phyloP scores from a whole-genome alignment of 2,888 invertebrate genomes.

The Drosophila fungiperda region DNA sequence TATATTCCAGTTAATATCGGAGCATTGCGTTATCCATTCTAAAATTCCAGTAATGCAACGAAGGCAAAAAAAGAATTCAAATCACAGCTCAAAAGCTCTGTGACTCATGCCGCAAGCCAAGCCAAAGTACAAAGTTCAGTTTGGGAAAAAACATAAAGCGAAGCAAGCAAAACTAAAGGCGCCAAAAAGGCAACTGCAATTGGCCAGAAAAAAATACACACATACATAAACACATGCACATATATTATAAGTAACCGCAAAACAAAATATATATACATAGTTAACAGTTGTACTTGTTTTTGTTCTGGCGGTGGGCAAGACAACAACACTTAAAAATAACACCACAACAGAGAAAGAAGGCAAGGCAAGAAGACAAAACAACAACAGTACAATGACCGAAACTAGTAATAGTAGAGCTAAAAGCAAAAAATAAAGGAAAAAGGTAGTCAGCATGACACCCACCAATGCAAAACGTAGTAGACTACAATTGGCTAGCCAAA shows the following conservation, averaged over 20 bases:
- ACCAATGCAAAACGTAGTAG: slow-evolving; percentile 54
- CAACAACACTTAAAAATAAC: slow-evolving; percentile 28
- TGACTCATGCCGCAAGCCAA: slow-evolving; percentile 53
- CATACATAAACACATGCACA: neutral
- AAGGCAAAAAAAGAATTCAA: slow-evolving; percentile 6
- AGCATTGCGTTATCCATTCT: slow-evolving; percentile 4
- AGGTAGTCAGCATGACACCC: slow-evolving; percentile 42
- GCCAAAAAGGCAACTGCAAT: slow-evolving; percentile 61
- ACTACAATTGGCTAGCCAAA: slow-evolving; percentile 43
- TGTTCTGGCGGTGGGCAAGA: slow-evolving; percentile 47
- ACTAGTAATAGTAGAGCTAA: slow-evolving; percentile 37
- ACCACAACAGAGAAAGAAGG: slow-evolving; percentile 23
- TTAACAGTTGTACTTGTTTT: slow-evolving; percentile 18
- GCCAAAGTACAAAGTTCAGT: slow-evolving; percentile 67
- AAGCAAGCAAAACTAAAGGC: slow-evolving; percentile 50
- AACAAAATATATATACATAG: slow-evolving; percentile 13
- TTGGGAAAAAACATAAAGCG: slow-evolving; percentile 37
- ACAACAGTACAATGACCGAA: slow-evolving; percentile 73
- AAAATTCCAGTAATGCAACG: slow-evolving; percentile 4
- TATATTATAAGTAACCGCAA: slow-evolving; percentile 20
- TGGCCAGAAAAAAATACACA: slow-evolving; percentile 31
- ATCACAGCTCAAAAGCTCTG: slow-evolving; percentile 27
- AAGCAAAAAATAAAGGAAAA: slow-evolving; percentile 57
- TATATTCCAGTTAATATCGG: neutral
- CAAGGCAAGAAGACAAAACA: slow-evolving; percentile 8